Conservation (phyloP, 2,888 invertebrate genomes). For the Poecilobothrus nobilitatus region DNA sequence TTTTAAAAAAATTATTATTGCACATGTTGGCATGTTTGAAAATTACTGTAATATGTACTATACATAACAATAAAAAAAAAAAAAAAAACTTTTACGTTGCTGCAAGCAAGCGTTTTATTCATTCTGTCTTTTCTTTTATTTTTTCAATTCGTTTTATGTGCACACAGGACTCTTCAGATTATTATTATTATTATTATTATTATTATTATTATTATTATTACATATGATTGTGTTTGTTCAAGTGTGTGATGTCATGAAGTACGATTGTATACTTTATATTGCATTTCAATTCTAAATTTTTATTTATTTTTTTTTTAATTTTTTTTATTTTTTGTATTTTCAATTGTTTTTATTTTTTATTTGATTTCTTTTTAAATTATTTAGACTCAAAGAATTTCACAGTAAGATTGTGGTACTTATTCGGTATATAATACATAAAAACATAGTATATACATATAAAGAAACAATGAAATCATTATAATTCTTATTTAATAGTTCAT, state of each 20-base stretch:
- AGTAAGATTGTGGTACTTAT: background rate
- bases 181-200: background rate
- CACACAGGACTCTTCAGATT: background rate
- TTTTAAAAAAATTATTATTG: too few species aligned
- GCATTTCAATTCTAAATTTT: background rate
- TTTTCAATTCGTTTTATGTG: too few species aligned
- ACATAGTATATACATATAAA: too few species aligned
- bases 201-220: too few species aligned
- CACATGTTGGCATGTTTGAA: too few species aligned
- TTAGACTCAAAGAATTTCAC: background rate
- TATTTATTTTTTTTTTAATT: background rate
- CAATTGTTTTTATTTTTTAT: background rate
- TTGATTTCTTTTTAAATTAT: background rate
- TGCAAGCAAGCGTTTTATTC: background rate
- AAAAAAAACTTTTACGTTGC: background rate
- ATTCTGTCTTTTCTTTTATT: background rate
- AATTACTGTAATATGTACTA: too few species aligned
- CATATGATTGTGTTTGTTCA: background rate
- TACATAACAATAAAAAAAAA: too few species aligned
- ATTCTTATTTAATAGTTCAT: too few species aligned
- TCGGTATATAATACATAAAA: too few species aligned
- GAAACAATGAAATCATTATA: too few species aligned
- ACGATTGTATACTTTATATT: background rate
- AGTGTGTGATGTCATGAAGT: slow-evolving; percentile 1
- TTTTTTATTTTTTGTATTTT: background rate